phyloP scores from a whole-genome alignment of 2,797 vertebrate species.

The Protosalanx chinensis region DNA sequence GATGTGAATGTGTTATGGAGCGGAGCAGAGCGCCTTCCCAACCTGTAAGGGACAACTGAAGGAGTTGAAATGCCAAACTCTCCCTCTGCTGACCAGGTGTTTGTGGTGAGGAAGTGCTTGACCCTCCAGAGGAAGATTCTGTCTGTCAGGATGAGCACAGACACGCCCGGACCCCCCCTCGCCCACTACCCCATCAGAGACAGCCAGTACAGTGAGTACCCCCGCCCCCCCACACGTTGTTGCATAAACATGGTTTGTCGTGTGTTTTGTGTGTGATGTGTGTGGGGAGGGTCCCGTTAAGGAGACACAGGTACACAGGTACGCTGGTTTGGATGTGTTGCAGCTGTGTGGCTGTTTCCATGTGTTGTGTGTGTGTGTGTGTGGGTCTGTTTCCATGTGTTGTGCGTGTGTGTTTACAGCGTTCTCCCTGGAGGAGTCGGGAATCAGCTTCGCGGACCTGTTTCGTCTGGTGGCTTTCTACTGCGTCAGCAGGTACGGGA shows the following conservation, averaged over 20 bases:
- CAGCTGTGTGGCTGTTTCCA: too few species aligned
- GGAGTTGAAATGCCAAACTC: too few species aligned
- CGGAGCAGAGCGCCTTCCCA: too few species aligned
- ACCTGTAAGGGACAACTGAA: too few species aligned
- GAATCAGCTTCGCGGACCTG: constrained; percentile 95
- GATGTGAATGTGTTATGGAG: too few species aligned
- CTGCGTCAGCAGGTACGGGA: constrained; percentile 94
- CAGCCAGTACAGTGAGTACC: constrained; percentile 73
- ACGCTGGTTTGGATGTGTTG: neutral
- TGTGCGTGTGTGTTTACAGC: constrained; percentile 65
- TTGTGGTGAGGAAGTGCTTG: constrained; percentile 85
- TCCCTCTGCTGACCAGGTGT: constrained; percentile 70
- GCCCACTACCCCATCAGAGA: constrained; percentile 83
- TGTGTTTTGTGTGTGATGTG: too few species aligned
- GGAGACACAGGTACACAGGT: too few species aligned
- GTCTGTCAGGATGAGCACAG: constrained; percentile 77
- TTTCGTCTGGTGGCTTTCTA: constrained; percentile 97
- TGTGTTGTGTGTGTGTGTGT: neutral
- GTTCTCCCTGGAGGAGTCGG: constrained; percentile 93
- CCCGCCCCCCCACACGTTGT: too few species aligned
- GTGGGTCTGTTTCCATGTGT: constrained; percentile 11
- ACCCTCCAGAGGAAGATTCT: constrained; percentile 87
- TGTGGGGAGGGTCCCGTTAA: too few species aligned
- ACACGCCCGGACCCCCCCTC: constrained; percentile 67
- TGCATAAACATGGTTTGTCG: too few species aligned